phyloP scores from a whole-genome alignment of 2,888 invertebrate genomes.

The Cylindroiulus punctatus region DNA sequence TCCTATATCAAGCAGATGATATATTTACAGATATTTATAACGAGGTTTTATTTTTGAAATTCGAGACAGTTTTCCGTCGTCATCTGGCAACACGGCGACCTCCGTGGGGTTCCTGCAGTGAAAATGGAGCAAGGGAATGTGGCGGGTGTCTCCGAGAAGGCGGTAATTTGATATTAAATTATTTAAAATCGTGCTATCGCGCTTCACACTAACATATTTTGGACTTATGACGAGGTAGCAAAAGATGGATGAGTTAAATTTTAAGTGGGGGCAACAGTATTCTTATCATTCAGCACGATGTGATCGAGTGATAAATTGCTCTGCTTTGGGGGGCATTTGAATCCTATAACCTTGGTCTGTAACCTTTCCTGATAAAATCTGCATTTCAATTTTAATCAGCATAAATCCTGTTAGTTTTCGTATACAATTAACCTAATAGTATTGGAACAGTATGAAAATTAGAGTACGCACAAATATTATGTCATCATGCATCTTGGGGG shows the following conservation, averaged over 20 bases:
- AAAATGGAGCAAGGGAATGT: background rate
- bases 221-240: background rate
- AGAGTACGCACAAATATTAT: too few species aligned
- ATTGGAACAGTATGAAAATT: too few species aligned
- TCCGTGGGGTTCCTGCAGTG: background rate
- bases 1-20: too few species aligned
- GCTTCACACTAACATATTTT: too few species aligned
- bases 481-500: too few species aligned
- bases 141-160: background rate
- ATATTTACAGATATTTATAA: too few species aligned
- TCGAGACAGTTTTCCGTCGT: background rate
- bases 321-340: background rate
- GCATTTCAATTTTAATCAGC: background rate
- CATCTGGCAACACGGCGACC: background rate
- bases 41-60: background rate
- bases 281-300: background rate
- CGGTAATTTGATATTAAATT: conserved; percentile 9
- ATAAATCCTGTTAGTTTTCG: background rate
- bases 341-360: background rate
- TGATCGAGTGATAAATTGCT: background rate
- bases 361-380: background rate
- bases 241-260: background rate
- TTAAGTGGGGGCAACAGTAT: background rate
- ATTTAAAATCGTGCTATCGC: background rate
- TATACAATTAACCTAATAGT: too few species aligned